These are phyloP conservation scores for Sitta carolinensis DNA, from an alignment of 2,797 vertebrate genomes.

Conservation along the genomic window DNA sequence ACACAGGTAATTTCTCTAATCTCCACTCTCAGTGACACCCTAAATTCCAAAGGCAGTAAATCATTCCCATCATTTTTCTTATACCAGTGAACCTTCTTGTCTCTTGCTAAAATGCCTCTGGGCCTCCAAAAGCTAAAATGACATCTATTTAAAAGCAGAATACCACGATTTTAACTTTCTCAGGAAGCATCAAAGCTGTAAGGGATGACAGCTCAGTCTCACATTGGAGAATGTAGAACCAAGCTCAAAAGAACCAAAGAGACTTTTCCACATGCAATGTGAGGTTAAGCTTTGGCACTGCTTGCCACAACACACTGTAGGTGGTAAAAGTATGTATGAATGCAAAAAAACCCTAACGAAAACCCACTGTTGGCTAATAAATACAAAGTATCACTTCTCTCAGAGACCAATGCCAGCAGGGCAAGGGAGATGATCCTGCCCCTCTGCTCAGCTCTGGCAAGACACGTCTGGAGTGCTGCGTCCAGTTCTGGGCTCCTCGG, in stretches of 20 bases:
- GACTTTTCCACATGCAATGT: neutral
- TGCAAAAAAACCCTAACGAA: neutral
- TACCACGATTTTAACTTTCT: neutral
- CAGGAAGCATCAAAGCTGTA: neutral
- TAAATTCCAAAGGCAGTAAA: neutral
- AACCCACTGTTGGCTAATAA: neutral
- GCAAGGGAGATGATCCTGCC: too few relatives aligned
- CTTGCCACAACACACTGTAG: neutral
- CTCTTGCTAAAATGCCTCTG: neutral
- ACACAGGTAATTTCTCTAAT: neutral
- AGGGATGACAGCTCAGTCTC: neutral
- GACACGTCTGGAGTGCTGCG: neutral
- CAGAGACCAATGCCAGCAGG: neutral
- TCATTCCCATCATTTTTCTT: neutral
- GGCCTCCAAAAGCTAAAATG: neutral
- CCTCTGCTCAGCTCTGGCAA: neutral
- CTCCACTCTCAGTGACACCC: neutral
- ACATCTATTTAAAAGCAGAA: neutral
- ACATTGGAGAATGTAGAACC: accelerated
- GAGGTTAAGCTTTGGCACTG: neutral
- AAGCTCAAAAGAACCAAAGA: neutral
- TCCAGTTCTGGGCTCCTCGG: neutral
- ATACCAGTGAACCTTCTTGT: neutral
- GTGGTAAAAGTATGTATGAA: neutral
- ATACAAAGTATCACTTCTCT: neutral